Base-by-base conservation (phyloP, 2,797 vertebrate species). In the Anguilla pacifica region DNA sequence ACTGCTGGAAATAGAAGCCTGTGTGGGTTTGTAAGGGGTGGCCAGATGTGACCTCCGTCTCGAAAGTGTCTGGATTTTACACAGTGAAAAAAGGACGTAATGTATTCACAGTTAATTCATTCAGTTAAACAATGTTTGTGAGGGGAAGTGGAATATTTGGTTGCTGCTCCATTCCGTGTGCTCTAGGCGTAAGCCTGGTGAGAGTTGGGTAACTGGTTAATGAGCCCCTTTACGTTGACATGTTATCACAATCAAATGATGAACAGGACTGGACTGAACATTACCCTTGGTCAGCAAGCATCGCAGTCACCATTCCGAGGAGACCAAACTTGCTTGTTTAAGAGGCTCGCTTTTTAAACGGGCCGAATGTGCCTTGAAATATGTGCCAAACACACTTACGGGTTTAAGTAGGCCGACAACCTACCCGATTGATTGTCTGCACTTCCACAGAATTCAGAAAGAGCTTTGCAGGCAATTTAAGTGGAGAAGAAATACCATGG, bases 131-230 rank as follows among this genome's bases (percentile, higher is more conserved):
- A 39, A 22, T 61, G 28, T 43, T 17, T 55, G 11, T 3, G 49
- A 22, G 49, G 49, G 85, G 86, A 88, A 86, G 72, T 88, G 82
- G 89, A 74, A 85, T 90, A 84, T 15, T 10, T 49, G 19, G 51
- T 35, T 49, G 35, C 17, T 67, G 10, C 22, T 5, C 28, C 10
- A 39, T 77, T 43, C 13, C 39, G 72, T 15, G 35, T 7, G 67
- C 7, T 72, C 67, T 28, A n/a, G n/a, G 67, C 6, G 9, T 43
- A 39, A 15, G 72, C 31, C 72, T 77, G 35, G 55, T 19, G 15
- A 77, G 43, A 77, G 72, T 77, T 35, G 13, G 17, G 11, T 15
- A 43, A 43, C 39, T 17, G 35, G 31, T 77, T 77, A 77, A 77
- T 39, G 31, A 77, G 19, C 72, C 72, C 72, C 13, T 43, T 15